Percentiles rank a stretch among this genome's conserved stretches.
Evolutionary conservation across 2,113 vertebrate genomes (phyloP).

Genomic region (Pungitius pungitius): DNA sequence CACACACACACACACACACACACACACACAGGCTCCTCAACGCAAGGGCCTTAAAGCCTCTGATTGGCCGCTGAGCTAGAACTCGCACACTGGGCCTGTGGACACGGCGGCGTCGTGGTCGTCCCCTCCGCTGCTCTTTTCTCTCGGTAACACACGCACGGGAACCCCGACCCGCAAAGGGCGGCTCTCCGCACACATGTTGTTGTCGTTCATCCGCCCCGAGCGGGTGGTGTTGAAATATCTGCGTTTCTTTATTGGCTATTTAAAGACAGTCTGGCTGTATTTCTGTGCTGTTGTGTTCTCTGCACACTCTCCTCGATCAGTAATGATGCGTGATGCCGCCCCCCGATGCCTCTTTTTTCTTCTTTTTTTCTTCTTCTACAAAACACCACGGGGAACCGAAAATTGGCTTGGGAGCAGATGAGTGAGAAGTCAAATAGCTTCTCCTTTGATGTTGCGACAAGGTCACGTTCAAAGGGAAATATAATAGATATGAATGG

Average conservation of each 20-base stretch:
- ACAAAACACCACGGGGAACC: conserved; percentile 11
- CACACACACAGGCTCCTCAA: conserved; percentile 19
- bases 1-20: conserved; percentile 1
- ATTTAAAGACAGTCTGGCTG: conserved; percentile 55
- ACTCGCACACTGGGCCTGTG: not conserved
- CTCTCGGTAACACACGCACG: conserved; percentile 47
- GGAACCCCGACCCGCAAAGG: conserved; percentile 38
- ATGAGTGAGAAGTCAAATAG: conserved; percentile 61
- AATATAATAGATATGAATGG: conserved; percentile 39
- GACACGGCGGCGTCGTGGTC: conserved; percentile 2
- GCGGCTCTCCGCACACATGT: conserved; percentile 6
- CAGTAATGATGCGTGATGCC: conserved; percentile 58
- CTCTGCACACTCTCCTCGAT: conserved; percentile 19
- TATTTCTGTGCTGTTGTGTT: conserved; percentile 41
- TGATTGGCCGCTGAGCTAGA: conserved; percentile 25
- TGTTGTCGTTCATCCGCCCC: conserved; percentile 42
- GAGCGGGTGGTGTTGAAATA: conserved; percentile 53
- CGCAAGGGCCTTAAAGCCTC: conserved; percentile 23
- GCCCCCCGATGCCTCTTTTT: too few species aligned
- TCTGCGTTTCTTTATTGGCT: conserved; percentile 43
- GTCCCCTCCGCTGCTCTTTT: not conserved
- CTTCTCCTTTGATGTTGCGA: conserved; percentile 61
- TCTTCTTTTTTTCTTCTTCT: too few species aligned
- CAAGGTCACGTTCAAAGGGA: conserved; percentile 67
- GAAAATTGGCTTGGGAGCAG: conserved; percentile 55